Percentiles rank a stretch among this genome's conserved stretches.
Evolutionary conservation across 2,797 vertebrate species (phyloP).

Genomic region (Chelonia mydas): DNA sequence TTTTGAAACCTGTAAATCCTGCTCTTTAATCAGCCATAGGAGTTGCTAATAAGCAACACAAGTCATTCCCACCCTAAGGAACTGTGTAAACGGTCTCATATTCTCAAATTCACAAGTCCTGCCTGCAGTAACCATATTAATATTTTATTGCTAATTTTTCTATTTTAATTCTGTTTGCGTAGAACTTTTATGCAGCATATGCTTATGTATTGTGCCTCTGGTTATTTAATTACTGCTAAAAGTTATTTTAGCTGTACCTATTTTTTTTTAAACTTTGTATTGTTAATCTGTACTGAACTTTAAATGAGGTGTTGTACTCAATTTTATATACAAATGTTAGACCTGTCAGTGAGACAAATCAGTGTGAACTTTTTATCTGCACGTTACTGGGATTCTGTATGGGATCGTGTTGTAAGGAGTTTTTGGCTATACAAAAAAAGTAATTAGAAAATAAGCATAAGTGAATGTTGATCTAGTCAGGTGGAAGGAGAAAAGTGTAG

Average conservation of each 20-base stretch:
- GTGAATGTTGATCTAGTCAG: conserved; percentile 27
- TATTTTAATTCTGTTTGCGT: conserved; percentile 46
- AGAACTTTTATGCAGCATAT: conserved; percentile 3
- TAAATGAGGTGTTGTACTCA: conserved; percentile 39
- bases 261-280: neutral
- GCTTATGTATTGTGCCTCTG: neutral
- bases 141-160: neutral
- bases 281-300: neutral
- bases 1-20: neutral
- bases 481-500: conserved; percentile 12
- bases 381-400: conserved; percentile 8
- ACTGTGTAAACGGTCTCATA: neutral
- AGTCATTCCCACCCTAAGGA: neutral
- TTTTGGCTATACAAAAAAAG: neutral
- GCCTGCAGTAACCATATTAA: conserved; percentile 16
- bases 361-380: conserved; percentile 39
- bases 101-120: conserved; percentile 5
- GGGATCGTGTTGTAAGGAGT: neutral
- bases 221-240: conserved; percentile 46
- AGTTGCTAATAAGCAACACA: neutral
- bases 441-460: conserved; percentile 11
- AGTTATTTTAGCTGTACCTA: neutral
- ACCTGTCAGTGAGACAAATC: conserved; percentile 26
- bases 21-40: neutral
- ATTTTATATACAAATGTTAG: conserved; percentile 24